Percentiles rank a stretch among this genome's conserved stretches.
Evolutionary conservation across 1,140 invertebrate genomes (phyloP).

Genomic region (Macrobrachium nipponense): DNA sequence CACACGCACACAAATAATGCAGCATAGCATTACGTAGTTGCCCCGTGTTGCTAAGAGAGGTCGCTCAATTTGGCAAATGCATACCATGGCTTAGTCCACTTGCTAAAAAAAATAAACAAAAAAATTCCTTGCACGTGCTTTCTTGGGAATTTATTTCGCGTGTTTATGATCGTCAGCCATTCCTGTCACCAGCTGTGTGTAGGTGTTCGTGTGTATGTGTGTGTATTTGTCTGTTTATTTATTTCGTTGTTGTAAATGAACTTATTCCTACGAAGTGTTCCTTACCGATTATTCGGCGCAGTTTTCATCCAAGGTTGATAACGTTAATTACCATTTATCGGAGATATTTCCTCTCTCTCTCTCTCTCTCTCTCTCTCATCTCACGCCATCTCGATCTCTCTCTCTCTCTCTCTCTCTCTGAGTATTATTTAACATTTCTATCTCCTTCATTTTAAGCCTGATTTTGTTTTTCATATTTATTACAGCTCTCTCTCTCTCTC

Average conservation of each 20-base stretch:
- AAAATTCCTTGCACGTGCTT: background rate
- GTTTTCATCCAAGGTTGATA: too few species aligned
- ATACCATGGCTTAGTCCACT: background rate
- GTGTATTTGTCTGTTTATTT: too few species aligned
- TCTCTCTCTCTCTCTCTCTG: background rate
- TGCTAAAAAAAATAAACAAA: background rate
- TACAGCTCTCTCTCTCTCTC: background rate
- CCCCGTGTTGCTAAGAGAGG: too few species aligned
- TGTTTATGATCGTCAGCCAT: too few species aligned
- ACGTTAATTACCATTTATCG: background rate
- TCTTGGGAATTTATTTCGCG: background rate
- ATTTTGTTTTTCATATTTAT: background rate
- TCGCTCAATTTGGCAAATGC: background rate
- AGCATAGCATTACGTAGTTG: too few species aligned
- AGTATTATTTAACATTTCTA: background rate
- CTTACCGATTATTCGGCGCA: too few species aligned
- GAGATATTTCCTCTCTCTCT: background rate
- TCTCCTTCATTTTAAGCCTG: background rate
- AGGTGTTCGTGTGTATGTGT: too few species aligned
- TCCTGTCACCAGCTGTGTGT: too few species aligned
- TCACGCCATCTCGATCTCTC: background rate
- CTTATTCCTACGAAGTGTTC: too few species aligned
- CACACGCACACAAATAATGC: too few species aligned
- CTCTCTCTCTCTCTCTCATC: background rate
- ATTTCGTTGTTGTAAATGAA: too few species aligned